A percentile compares a stretch with the other conserved stretches of the same genome.
These are phyloP conservation scores for Pseudochirops cupreus DNA, from an alignment of 2,797 vertebrate genomes.

Conservation along the genomic window DNA sequence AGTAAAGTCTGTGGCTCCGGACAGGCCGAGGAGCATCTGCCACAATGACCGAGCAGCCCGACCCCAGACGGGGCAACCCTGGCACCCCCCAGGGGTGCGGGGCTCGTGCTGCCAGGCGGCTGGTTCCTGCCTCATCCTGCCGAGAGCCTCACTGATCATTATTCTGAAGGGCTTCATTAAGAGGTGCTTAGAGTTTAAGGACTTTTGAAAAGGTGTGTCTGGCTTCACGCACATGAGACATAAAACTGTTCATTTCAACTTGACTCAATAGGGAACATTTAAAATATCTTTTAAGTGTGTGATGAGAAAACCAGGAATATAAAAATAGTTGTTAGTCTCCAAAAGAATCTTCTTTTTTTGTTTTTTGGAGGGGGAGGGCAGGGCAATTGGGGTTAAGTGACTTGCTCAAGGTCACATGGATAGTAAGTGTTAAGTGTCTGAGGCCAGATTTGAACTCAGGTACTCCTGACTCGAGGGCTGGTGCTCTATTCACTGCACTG, in stretches of 20 bases:
- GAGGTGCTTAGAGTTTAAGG: background rate
- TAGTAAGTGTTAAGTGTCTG: too few species aligned
- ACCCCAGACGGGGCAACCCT: background rate
- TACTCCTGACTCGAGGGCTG: too few species aligned
- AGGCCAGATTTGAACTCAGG: too few species aligned
- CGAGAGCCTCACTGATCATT: background rate
- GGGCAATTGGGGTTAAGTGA: too few species aligned
- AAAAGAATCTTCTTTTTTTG: background rate
- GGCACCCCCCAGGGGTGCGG: too few species aligned
- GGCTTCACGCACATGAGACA: background rate
- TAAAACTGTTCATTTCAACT: background rate
- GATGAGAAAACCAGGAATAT: background rate
- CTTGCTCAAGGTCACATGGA: too few species aligned
- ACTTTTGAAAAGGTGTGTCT: background rate
- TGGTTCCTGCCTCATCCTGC: background rate
- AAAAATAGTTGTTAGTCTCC: background rate
- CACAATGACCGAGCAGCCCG: background rate
- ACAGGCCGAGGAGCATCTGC: background rate
- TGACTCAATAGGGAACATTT: background rate
- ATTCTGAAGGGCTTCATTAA: background rate
- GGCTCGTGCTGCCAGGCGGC: background rate
- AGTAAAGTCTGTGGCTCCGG: background rate
- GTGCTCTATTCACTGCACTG: too few species aligned
- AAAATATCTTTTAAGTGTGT: background rate
- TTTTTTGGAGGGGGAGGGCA: too few species aligned